Evolutionary conservation across 2,113 vertebrate species (phyloP).

Genomic region (Scolopax mira): DNA sequence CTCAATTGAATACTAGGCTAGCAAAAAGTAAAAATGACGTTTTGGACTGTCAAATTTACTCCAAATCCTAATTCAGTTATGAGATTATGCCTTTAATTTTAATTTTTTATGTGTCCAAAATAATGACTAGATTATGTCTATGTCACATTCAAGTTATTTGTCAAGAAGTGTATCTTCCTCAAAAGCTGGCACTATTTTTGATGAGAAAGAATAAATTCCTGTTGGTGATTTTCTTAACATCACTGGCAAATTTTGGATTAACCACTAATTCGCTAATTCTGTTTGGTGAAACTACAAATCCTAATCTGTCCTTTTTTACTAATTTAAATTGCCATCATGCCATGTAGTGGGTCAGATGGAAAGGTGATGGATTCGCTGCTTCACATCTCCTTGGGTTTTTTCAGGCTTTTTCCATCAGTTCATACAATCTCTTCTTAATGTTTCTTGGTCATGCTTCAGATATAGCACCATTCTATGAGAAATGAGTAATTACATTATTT

Average conservation of each 20-base stretch:
- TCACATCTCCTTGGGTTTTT: background rate
- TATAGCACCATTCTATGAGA: background rate
- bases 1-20: background rate
- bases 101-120: background rate
- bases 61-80: background rate
- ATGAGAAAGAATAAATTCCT: background rate
- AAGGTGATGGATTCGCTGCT: background rate
- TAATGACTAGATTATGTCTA: background rate
- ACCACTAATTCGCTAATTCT: background rate
- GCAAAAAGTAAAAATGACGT: background rate
- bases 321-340: background rate
- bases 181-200: background rate
- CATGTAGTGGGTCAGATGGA: background rate
- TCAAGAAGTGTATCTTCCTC: background rate
- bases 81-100: background rate
- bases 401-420: background rate
- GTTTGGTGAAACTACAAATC: background rate
- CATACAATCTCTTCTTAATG: background rate
- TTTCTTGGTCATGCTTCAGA: background rate
- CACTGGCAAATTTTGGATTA: background rate
- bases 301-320: background rate
- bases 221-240: background rate
- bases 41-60: background rate
- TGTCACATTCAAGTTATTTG: background rate
- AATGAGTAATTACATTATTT: background rate